Evolutionary conservation across 1,140 invertebrate genomes (phyloP), one percentile per base, ranked within the genome.

Genomic region (Caenorhabditis latens): DNA sequence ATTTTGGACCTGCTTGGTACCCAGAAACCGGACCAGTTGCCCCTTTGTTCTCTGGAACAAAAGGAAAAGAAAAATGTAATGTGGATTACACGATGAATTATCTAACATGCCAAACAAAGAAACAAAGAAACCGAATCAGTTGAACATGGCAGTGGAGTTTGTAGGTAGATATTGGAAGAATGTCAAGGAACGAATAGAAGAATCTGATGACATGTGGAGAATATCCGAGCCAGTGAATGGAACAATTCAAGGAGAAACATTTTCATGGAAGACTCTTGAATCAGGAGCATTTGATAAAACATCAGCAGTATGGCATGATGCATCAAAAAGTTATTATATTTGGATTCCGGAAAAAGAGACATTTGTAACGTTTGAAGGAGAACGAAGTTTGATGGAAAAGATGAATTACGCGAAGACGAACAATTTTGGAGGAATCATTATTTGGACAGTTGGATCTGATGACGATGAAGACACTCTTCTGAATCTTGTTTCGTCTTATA

Each of bases 241-340:
- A 32, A 8, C 14, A 63, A 7, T 7, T 58, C n/a, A 16, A 32
- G 24, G 32, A 32, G 32, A 32, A 32, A 32, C 32, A 32, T 32
- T 63, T 63, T 9, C 8, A 32, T 63, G 61, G 61, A 40, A 32
- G 11, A 24, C 24, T 11, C 9, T 63, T 9, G 24, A 63, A 14
- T 11, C 9, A 14, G 32, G 61, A 6, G 58, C 21, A 63, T 63
- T 8, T 5, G 32, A 63, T 63, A 11, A 32, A 32, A 32, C 9
- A 21, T 4, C 21, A 32, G 21, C 24, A 63, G 5, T 11, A 4
- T 63, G 61, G 61, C 61, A 63, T 32, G 61, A 63, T 32, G n/a
- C 19, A 63, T 63, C 61, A 32, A 63, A 63, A 63, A 63, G 61
- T 40, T 63, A 21, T 7, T 63, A 63, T 32, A 63, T 63, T 14